Conservation (phyloP, 2,797 vertebrate species). For the Rhinatrema bivittatum region DNA sequence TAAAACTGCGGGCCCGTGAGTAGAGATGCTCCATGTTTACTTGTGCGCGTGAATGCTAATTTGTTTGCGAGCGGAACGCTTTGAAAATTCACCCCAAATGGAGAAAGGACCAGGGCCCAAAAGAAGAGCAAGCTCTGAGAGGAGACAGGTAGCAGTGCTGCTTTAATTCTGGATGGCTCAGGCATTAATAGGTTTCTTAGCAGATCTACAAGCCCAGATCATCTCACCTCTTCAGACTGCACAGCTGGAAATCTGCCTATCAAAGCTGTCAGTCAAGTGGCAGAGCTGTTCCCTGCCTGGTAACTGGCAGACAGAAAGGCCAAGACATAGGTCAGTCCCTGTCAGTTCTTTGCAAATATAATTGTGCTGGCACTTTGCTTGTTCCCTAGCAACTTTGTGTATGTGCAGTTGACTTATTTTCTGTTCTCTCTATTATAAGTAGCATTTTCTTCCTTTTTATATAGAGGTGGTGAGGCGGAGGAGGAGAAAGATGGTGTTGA, state of each 20-base stretch:
- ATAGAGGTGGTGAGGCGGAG: too few species aligned
- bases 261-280: conserved; percentile 41
- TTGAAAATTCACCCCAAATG: too few species aligned
- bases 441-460: conserved; percentile 32
- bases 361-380: conserved; percentile 37
- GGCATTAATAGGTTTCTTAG: too few species aligned
- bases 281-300: conserved; percentile 34
- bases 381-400: conserved; percentile 66
- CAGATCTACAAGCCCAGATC: conserved; percentile 18
- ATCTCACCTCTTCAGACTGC: conserved; percentile 34
- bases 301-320: conserved; percentile 53
- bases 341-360: conserved; percentile 52
- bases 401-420: conserved; percentile 33
- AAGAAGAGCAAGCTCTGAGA: too few species aligned
- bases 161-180: too few species aligned
- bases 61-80: too few species aligned
- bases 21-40: too few species aligned
- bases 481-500: too few species aligned
- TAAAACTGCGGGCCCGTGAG: too few species aligned
- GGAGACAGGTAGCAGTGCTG: too few species aligned
- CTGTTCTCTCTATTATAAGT: conserved; percentile 32
- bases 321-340: conserved; percentile 57
- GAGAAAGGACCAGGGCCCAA: too few species aligned
- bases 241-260: conserved; percentile 50
- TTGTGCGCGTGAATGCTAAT: too few species aligned